phyloP scores from a whole-genome alignment of 2,797 vertebrate species.

The Clarias laeviceps region DNA sequence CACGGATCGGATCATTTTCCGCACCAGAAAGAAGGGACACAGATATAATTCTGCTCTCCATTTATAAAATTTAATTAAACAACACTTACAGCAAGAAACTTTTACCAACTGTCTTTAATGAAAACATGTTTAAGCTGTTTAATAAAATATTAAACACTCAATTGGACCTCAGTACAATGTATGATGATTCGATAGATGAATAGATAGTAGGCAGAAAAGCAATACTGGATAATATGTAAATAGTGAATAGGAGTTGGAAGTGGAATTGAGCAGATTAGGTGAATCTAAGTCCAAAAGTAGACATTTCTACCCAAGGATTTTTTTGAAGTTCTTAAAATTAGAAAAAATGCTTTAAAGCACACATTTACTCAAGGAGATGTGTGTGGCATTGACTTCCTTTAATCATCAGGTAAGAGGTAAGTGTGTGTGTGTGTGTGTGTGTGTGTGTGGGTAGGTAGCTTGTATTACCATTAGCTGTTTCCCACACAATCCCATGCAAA shows the following conservation, averaged over 20 bases:
- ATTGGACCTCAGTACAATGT: no score
- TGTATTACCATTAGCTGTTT: background rate
- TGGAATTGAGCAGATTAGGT: background rate
- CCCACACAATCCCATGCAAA: slow-evolving; percentile 23
- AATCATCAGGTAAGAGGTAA: slow-evolving; percentile 32
- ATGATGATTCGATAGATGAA: background rate
- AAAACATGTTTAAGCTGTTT: no score
- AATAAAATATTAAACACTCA: no score
- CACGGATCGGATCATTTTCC: no score
- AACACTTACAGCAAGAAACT: no score
- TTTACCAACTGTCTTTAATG: no score
- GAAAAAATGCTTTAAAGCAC: background rate
- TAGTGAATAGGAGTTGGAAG: background rate
- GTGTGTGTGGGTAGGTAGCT: slow-evolving; percentile 15
- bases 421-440: background rate
- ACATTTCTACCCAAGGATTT: background rate
- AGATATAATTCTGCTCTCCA: no score
- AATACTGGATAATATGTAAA: background rate
- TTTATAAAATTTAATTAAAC: no score
- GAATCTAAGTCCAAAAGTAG: background rate
- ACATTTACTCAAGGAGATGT: background rate
- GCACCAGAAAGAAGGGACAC: no score
- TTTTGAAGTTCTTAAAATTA: slow-evolving; percentile 2
- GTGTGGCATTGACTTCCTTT: slow-evolving; percentile 11
- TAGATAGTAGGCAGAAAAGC: background rate